These are phyloP conservation scores for Deilephila elpenor DNA, from an alignment of 2,888 invertebrate genomes.

Conservation along the genomic window DNA sequence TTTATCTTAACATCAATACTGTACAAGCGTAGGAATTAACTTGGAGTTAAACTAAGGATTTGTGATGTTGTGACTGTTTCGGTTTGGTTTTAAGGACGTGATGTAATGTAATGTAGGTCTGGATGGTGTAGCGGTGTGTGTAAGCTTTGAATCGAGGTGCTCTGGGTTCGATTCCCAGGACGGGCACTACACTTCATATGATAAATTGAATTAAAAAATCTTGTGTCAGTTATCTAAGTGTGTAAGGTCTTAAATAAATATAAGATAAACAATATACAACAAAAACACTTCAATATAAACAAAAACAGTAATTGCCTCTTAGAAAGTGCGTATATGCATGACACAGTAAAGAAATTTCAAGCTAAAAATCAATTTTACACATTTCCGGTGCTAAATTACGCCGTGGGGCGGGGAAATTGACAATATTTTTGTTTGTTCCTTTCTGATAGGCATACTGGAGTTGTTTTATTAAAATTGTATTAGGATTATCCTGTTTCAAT, in stretches of 20 bases:
- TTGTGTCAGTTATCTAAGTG: too few species aligned
- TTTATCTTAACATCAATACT: constrained; percentile 22
- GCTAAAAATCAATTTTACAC: constrained; percentile 54
- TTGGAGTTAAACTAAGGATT: not conserved
- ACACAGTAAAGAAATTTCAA: constrained; percentile 46
- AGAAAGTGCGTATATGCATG: constrained; percentile 32
- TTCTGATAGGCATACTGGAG: not conserved
- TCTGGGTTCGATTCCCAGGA: too few species aligned
- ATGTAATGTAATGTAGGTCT: too few species aligned
- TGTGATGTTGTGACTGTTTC: not conserved
- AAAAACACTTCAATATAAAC: too few species aligned
- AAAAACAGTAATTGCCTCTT: not conserved
- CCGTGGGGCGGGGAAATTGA: constrained; percentile 55
- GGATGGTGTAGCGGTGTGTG: too few species aligned
- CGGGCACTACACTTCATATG: too few species aligned
- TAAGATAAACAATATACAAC: too few species aligned
- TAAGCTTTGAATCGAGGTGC: too few species aligned
- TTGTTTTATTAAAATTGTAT: too few species aligned
- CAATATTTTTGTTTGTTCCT: constrained; percentile 52
- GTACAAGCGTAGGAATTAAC: not conserved
- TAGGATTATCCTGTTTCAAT: too few species aligned
- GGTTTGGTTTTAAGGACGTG: not conserved
- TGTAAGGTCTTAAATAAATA: too few species aligned
- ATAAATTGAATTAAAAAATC: too few species aligned
- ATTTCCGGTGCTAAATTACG: constrained; percentile 60